Conservation (phyloP, 2,113 vertebrate genomes). For the Callocephalon fimbriatum region DNA sequence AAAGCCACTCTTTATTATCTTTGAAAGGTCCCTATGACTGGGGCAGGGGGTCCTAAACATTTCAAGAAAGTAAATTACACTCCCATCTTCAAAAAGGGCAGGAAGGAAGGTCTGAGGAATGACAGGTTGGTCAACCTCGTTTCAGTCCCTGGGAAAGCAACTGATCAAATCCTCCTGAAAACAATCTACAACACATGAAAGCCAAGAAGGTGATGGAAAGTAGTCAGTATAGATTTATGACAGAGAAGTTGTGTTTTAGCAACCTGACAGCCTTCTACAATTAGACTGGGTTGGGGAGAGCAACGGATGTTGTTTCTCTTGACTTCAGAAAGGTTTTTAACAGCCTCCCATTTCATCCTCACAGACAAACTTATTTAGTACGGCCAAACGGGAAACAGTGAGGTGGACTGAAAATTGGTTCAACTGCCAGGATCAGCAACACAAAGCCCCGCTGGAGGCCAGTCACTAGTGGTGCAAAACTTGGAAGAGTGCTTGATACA, state of each 20-base stretch:
- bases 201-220: not conserved
- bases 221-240: not conserved
- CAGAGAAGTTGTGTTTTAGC: not conserved
- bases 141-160: not conserved
- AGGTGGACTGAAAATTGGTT: not conserved
- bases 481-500: not conserved
- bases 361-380: not conserved
- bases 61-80: not conserved
- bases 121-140: not conserved
- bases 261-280: not conserved
- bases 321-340: not conserved
- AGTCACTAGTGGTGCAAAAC: not conserved
- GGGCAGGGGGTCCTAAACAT: not conserved
- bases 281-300: not conserved
- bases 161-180: not conserved
- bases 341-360: not conserved
- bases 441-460: not conserved
- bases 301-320: not conserved
- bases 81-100: not conserved
- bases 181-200: not conserved
- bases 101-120: not conserved
- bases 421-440: not conserved
- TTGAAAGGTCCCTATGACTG: not conserved
- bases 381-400: not conserved
- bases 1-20: not conserved